A percentile compares a stretch with the other conserved stretches of the same genome.
Evolutionary conservation across 2,888 invertebrate genomes (phyloP).

Genomic region (Brachyptera risi): DNA sequence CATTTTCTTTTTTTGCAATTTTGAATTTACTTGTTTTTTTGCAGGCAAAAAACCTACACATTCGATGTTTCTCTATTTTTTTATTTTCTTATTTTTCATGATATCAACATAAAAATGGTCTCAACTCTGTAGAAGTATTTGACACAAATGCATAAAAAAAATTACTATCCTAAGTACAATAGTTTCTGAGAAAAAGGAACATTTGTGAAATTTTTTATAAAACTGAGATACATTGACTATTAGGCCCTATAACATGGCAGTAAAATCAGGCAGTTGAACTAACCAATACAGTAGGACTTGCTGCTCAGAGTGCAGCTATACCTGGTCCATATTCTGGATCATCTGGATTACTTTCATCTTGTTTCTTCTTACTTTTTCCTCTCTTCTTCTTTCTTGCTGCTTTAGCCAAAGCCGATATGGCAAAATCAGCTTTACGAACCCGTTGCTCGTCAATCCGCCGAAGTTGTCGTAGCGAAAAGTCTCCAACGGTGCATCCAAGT

Average conservation of each 20-base stretch:
- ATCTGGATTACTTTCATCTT: neutral
- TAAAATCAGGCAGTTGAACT: neutral
- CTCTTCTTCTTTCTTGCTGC: neutral
- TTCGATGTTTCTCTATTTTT: neutral
- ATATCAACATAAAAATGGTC: neutral
- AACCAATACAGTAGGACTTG: neutral
- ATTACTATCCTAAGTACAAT: no score
- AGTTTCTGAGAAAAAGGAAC: no score
- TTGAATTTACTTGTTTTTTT: no score
- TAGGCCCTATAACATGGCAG: neutral
- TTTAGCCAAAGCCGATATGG: neutral
- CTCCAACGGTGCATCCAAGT: neutral
- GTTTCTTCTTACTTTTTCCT: neutral
- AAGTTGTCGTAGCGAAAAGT: neutral
- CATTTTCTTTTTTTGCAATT: no score
- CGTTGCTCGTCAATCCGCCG: neutral
- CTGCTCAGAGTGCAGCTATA: neutral
- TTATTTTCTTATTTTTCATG: neutral
- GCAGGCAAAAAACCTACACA: no score
- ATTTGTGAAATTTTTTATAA: no score
- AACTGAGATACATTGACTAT: no score
- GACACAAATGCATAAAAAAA: neutral
- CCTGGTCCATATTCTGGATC: constrained; percentile 8
- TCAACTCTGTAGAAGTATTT: neutral
- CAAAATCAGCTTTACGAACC: neutral